phyloP scores from a whole-genome alignment of 2,113 vertebrate genomes.

The Sisor rabdophorus region DNA sequence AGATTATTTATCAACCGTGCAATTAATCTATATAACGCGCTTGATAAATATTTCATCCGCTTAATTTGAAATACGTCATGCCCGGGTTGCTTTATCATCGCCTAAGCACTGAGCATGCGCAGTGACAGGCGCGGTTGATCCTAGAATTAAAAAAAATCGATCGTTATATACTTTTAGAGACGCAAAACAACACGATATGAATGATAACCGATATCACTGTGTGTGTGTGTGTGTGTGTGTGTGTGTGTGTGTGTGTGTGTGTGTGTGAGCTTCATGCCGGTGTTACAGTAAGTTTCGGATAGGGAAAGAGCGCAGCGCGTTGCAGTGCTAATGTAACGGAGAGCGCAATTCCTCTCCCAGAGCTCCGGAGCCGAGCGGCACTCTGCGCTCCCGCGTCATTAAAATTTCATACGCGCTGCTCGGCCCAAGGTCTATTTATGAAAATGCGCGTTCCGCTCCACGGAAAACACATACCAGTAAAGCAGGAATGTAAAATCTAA shows the following conservation, averaged over 20 bases:
- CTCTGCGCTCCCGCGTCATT: constrained; percentile 91
- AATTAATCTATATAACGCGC: constrained; percentile 38
- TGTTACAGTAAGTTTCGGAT: constrained; percentile 45
- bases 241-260: too few relatives aligned
- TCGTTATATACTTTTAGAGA: not conserved
- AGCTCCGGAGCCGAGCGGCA: constrained; percentile 66
- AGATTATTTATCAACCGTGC: constrained; percentile 19
- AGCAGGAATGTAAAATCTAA: constrained; percentile 58
- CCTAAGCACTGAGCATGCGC: constrained; percentile 6
- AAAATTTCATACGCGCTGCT: constrained; percentile 87
- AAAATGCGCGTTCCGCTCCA: constrained; percentile 88
- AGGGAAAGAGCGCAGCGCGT: not conserved
- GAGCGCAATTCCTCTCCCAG: constrained; percentile 10
- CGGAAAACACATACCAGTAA: constrained; percentile 73
- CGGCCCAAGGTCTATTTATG: constrained; percentile 95
- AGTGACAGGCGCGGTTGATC: not conserved
- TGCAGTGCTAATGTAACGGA: constrained; percentile 24
- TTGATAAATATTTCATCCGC: constrained; percentile 74
- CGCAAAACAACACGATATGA: not conserved
- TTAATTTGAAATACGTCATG: constrained; percentile 63
- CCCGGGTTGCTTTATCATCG: constrained; percentile 41
- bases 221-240: too few relatives aligned
- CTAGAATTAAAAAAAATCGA: not conserved
- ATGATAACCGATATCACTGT: too few relatives aligned
- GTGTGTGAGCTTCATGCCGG: constrained; percentile 2